Evolutionary conservation across 2,888 invertebrate genomes (phyloP), one percentile per base, ranked within the genome.

Genomic region (Anodontia alba): DNA sequence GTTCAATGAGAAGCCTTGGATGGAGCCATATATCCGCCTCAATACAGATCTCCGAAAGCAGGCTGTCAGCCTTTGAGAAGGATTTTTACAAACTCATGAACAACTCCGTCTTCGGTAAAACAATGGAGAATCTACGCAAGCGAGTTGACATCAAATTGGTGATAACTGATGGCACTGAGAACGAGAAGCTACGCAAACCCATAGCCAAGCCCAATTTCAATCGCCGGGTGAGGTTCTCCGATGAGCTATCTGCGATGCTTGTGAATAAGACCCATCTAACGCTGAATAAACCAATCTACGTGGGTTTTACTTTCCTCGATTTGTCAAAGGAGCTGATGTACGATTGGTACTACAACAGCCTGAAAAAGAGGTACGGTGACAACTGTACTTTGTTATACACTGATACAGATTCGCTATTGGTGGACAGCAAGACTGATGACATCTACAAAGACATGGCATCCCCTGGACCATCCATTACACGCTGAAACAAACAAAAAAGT

Each of bases 11-110:
- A 38, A 38, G 12, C 38, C 38, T 38, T 38, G 38, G 38, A 38
- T 38, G 38, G 38, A 38, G 12, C 12, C 38, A 38, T 38, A 38
- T 8, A 38, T 38, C 12, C 38, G 12, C 7, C 12, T 38, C 7
- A 38, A 38, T 38, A 38, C 38, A 38, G 38, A 38, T 8, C 5
- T 38, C 7, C 5, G 38, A 38, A 38, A 38, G 38, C 5, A 38
- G 5, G 38, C 38, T 8, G 38, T 91, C 85, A 81, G 88, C 91
- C 23, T 94, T 93, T 83, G 92, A 91, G 73, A 76, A 94, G 92
- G 83, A 91, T 38, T 38, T 95, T 76, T 80, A 86, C 79, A 75
- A 80, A 76, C 66, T 87, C 81, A 76, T 66, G 83, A 86, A 91
- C 66, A n/a, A n/a, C n/a, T n/a, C n/a, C 0, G 76, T 78, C 17